Evolutionary conservation across 2,113 vertebrate genomes (phyloP), one percentile per base, ranked within the genome.

Genomic region (Grammomys surdaster): DNA sequence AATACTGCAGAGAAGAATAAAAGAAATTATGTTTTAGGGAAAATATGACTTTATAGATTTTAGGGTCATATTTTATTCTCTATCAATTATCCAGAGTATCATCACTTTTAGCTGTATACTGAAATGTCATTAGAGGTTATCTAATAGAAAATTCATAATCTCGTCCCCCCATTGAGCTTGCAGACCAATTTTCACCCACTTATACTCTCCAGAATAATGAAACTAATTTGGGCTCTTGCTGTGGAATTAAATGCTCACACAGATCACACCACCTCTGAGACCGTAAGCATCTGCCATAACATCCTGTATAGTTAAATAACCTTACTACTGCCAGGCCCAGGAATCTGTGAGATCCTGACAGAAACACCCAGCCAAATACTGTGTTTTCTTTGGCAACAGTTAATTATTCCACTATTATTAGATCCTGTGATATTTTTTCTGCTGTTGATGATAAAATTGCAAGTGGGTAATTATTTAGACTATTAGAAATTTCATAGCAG

Each of bases 161-260:
- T 98, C 95, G 97, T 97, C 97, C 94, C 93, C 97, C 96, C 90
- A 81, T 58, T 94, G 94, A 98, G 80, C 67, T 98, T 97, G 95
- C 95, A 97, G 96, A 97, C 98, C 96, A 97, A 95, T 98, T 98
- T 96, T 98, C 97, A 98, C 96, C 94, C 97, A 97, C 97, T 98
- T 98, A 98, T 95, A 97, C 81, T 95, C 95, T 97, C 94, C 89
- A 97, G 97, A 98, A 98, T 97, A 98, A 96, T 98, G 95, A 97
- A 98, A 97, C 96, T 95, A 98, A 97, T 97, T 98, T 98, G 96
- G 95, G 97, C 93, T 98, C 97, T 98, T 98, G 96, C 95, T 98
- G 97, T 98, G 96, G 95, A 98, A 98, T 98, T 98, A 98, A 98
- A 98, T 98, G 96, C 97, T 97, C 97, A 96, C 97, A 98, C 98